Conservation (phyloP, 2,888 invertebrate genomes). For the Phytoseiulus persimilis region DNA sequence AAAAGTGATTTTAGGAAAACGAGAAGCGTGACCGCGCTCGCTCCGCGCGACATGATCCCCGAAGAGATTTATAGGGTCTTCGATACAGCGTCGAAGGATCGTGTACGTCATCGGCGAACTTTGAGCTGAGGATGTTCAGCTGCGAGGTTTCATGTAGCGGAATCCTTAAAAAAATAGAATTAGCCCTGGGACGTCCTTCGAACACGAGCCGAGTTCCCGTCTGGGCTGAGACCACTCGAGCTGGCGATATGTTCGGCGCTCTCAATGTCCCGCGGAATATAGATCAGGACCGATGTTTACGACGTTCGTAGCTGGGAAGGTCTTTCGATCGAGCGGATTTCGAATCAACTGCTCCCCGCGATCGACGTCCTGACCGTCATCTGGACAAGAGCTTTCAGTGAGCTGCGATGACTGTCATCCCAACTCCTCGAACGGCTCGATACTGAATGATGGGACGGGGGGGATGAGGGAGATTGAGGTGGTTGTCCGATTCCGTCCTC, state of each 20-base stretch:
- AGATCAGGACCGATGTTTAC: neutral
- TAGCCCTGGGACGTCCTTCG: neutral
- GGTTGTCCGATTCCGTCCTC: too few species aligned
- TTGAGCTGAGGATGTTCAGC: neutral
- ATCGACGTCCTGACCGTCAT: too few species aligned
- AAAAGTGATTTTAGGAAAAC: neutral
- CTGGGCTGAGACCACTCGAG: neutral
- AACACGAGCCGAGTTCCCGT: neutral
- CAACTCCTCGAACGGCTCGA: too few species aligned
- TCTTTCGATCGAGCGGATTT: too few species aligned
- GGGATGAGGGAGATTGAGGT: too few species aligned
- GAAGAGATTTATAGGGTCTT: neutral
- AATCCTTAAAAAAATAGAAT: neutral
- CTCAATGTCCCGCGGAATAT: neutral
- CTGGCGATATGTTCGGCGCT: neutral
- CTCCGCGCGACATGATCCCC: neutral
- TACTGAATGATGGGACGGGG: too few species aligned
- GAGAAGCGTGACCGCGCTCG: too few species aligned
- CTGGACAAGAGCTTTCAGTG: too few species aligned
- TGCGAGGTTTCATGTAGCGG: neutral
- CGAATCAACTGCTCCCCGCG: too few species aligned
- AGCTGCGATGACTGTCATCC: too few species aligned
- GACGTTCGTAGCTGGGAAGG: too few species aligned
- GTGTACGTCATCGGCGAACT: neutral
- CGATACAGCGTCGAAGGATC: neutral